Evolutionary conservation across 2,113 vertebrate genomes (phyloP).

Genomic region (Smithornis capensis): DNA sequence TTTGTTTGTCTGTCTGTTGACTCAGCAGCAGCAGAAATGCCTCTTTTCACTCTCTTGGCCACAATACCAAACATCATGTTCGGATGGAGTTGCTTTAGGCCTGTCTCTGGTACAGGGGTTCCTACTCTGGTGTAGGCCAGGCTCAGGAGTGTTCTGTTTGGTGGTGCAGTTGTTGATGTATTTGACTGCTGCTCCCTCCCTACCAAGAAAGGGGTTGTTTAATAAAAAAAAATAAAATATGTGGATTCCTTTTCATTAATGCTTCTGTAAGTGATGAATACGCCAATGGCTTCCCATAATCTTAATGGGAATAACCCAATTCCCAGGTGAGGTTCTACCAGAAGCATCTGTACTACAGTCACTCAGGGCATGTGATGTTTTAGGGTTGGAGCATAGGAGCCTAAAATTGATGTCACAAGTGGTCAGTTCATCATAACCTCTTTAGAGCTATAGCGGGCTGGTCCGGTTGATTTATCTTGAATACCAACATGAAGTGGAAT

Average conservation of each 20-base stretch:
- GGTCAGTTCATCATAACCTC: neutral
- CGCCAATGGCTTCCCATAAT: neutral
- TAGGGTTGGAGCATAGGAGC: neutral
- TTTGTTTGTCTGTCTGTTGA: neutral
- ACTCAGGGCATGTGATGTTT: neutral
- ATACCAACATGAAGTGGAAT: neutral
- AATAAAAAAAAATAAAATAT: neutral
- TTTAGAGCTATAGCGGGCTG: neutral
- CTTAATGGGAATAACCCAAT: neutral
- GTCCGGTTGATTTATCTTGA: neutral
- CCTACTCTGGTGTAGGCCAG: neutral
- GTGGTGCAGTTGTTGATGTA: neutral
- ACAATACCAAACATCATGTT: neutral
- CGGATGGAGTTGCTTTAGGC: neutral
- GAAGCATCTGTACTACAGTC: neutral
- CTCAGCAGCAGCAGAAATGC: neutral
- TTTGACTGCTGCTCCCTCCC: neutral
- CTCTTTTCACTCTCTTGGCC: neutral
- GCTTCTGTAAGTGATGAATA: neutral
- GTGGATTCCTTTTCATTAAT: neutral
- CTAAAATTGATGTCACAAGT: neutral
- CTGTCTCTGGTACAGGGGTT: neutral
- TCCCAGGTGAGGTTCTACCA: neutral
- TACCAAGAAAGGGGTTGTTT: neutral
- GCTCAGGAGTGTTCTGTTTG: neutral